These are phyloP conservation scores for Sebastes schlegelii DNA, from an alignment of 2,113 vertebrate genomes.

Conservation along the genomic window DNA sequence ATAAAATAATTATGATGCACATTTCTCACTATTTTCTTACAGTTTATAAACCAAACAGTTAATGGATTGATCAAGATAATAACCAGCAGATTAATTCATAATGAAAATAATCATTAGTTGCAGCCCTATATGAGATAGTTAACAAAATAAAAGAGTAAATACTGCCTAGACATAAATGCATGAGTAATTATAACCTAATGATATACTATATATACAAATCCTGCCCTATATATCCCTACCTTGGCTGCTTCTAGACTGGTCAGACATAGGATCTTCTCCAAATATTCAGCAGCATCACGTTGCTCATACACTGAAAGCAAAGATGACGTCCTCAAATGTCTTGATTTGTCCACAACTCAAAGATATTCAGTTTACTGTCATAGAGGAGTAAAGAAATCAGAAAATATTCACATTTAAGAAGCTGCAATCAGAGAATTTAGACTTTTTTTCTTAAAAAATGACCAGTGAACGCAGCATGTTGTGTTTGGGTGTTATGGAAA, in stretches of 20 bases:
- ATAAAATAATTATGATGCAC: not conserved
- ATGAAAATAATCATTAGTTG: too few relatives aligned
- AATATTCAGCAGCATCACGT: constrained; percentile 81
- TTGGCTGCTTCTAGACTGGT: constrained; percentile 45
- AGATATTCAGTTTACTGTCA: too few relatives aligned
- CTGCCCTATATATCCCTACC: constrained; percentile 43
- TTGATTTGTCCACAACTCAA: too few relatives aligned
- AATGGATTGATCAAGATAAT: not conserved
- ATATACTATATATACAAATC: not conserved
- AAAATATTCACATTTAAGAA: too few relatives aligned
- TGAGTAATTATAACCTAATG: not conserved
- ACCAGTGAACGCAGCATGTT: constrained; percentile 1
- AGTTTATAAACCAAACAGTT: not conserved
- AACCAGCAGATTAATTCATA: not conserved
- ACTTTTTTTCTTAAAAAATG: too few relatives aligned
- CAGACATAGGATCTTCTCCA: constrained; percentile 75
- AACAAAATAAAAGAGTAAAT: too few relatives aligned
- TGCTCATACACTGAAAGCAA: constrained; percentile 71
- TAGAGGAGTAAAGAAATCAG: too few relatives aligned
- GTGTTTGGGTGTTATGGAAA: constrained; percentile 40
- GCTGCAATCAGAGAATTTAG: too few relatives aligned
- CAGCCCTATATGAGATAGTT: too few relatives aligned
- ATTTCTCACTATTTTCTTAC: not conserved
- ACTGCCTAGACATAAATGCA: too few relatives aligned
- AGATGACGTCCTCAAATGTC: too few relatives aligned